Evolutionary conservation across 2,888 invertebrate genomes (phyloP).

Genomic region (Protodeltote pygarga): DNA sequence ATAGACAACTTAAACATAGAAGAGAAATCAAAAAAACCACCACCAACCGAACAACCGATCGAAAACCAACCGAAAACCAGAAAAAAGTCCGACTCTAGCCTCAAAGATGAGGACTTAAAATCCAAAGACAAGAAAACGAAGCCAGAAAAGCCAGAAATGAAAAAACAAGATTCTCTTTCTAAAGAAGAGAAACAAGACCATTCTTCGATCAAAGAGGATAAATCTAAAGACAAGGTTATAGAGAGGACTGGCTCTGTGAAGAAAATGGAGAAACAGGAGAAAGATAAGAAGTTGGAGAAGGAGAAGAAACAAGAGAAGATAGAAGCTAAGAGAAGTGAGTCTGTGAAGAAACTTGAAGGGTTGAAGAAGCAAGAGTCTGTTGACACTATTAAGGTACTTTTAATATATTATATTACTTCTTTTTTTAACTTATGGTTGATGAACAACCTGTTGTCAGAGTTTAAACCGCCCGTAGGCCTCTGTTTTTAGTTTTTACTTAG

Average conservation of each 20-base stretch:
- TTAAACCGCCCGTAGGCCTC: too few species aligned
- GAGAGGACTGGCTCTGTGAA: conserved; percentile 72
- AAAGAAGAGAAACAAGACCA: conserved; percentile 55
- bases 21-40: conserved; percentile 63
- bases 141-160: conserved; percentile 64
- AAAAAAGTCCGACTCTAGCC: conserved; percentile 78
- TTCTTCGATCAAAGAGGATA: conserved; percentile 49
- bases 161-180: conserved; percentile 69
- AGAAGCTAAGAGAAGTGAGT: conserved; percentile 73
- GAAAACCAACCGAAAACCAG: conserved; percentile 67
- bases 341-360: conserved; percentile 69
- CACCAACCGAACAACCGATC: conserved; percentile 47
- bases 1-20: conserved; percentile 60
- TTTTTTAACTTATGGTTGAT: too few species aligned
- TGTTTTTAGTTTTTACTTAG: too few species aligned
- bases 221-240: conserved; percentile 57
- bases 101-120: conserved; percentile 77
- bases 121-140: conserved; percentile 63
- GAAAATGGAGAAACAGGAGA: conserved; percentile 66
- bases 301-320: conserved; percentile 72
- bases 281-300: conserved; percentile 62
- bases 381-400: conserved; percentile 71
- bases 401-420: not conserved
- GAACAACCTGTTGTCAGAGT: too few species aligned
- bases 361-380: conserved; percentile 78